A percentile compares a stretch with the other conserved stretches of the same genome.
phyloP scores from a whole-genome alignment of 2,113 vertebrate genomes.

The Oryzias celebensis region DNA sequence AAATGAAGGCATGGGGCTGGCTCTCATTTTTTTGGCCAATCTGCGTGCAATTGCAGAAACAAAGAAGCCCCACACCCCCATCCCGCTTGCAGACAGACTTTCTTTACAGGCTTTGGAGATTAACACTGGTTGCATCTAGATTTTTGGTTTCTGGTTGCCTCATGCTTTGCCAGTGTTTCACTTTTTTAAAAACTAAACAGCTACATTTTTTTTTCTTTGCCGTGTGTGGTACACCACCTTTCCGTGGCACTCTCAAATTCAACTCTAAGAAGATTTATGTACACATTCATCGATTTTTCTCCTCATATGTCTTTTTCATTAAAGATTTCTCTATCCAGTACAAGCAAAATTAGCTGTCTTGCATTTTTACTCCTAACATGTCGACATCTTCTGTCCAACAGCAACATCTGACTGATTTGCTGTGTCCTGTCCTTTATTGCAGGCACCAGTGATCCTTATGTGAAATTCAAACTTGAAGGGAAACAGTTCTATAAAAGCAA shows the following conservation, averaged over 20 bases:
- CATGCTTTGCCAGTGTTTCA: slow-evolving; percentile 72
- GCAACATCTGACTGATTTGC: slow-evolving; percentile 8
- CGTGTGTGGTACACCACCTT: slow-evolving; percentile 61
- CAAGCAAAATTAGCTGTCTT: background rate
- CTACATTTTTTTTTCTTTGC: slow-evolving; percentile 65
- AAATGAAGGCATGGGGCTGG: slow-evolving; percentile 78
- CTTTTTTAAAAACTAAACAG: slow-evolving; percentile 72
- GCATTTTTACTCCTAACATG: background rate
- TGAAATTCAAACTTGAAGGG: slow-evolving; percentile 93
- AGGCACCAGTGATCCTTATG: slow-evolving; percentile 95
- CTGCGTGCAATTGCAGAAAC: slow-evolving; percentile 77
- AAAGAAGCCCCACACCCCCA: slow-evolving; percentile 72
- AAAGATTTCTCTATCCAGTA: too few relatives aligned
- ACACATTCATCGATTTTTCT: too few relatives aligned
- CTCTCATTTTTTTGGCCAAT: slow-evolving; percentile 74
- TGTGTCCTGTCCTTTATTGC: slow-evolving; percentile 26
- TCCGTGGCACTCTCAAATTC: too few relatives aligned
- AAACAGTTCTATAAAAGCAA: slow-evolving; percentile 97
- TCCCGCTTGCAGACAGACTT: slow-evolving; percentile 68
- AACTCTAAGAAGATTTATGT: too few relatives aligned
- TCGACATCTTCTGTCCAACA: background rate
- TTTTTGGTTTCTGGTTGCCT: slow-evolving; percentile 68
- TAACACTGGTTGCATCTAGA: slow-evolving; percentile 80
- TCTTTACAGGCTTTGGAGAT: slow-evolving; percentile 79
- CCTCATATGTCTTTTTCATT: too few relatives aligned